Base-by-base conservation (phyloP, 2,888 invertebrate species). In the Cecidostiba fungosa region DNA sequence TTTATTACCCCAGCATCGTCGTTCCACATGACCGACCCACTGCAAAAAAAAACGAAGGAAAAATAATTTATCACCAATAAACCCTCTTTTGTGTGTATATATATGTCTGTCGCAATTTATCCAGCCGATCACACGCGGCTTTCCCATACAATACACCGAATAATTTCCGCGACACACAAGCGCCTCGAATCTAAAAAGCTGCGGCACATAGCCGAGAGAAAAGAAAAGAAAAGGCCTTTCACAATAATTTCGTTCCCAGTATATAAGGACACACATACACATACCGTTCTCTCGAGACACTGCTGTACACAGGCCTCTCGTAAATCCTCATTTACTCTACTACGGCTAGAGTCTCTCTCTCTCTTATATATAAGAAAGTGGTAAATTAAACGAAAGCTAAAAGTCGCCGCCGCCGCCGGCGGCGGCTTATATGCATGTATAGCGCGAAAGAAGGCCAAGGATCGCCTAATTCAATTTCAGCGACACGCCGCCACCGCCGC, bases 381-480 rank as follows among this genome's bases (percentile, higher is more conserved):
- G 84, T 82, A 79, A 86, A 85, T 86, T 86, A 79, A 86, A 82
- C 86, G 84, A 86, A 83, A 86, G 86, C 72, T 66, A 74, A 84
- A 70, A 77, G 82, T 69, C 85, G 36, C 77, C 23, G 36, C 39
- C 26, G 82, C 74, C 85, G 36, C 77, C 23, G 36, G 26, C 26
- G 3, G 43, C 29, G 70, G 54, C 6, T 62, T 73, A 43, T 74
- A n/a, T 74, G 66, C 74, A 66, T 50, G 70, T 29, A 19, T 10
- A 23, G 47, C 14, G 59, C 16, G n/a, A 85, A 86, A 86, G 82
- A 87, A 87, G 87, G 87, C 87, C 87, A 87, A 87, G 86, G 87
- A 85, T 85, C 87, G 82, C 82, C 87, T 87, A 87, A 87, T 87
- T 87, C 85, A 85, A 85, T 87, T 85, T 85, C 76, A 82, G 79